These are phyloP conservation scores for Tympanoctomys barrerae DNA, from an alignment of 2,797 vertebrate genomes.

Conservation along the genomic window DNA sequence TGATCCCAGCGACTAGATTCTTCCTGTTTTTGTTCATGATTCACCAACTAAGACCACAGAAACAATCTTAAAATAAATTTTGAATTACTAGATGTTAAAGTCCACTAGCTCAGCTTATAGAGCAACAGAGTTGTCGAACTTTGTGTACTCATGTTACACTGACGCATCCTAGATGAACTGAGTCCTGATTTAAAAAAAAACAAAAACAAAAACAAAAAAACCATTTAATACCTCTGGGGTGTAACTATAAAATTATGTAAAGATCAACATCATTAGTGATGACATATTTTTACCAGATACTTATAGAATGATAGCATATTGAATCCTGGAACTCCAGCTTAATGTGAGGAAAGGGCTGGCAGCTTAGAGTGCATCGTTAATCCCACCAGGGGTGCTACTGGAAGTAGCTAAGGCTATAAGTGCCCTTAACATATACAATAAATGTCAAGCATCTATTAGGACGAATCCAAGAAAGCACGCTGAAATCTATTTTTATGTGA, in stretches of 20 bases:
- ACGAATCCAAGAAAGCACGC: neutral
- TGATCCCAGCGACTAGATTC: neutral
- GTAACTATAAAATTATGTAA: neutral
- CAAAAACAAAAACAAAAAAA: neutral
- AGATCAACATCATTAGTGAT: neutral
- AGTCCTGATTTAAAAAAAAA: neutral
- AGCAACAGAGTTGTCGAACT: neutral
- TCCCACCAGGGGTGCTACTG: neutral
- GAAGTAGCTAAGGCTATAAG: neutral
- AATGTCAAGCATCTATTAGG: conserved; percentile 68
- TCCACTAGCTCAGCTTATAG: neutral
- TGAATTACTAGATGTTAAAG: neutral
- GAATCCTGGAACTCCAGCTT: neutral
- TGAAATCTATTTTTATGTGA: neutral
- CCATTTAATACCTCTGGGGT: neutral
- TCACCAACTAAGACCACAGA: neutral
- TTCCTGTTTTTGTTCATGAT: neutral
- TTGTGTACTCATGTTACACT: neutral
- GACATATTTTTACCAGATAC: neutral
- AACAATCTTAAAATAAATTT: neutral
- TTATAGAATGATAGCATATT: neutral
- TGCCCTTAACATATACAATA: conserved; percentile 24
- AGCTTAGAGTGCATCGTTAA: neutral
- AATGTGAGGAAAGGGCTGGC: neutral
- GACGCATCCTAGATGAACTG: neutral